Conservation (phyloP, 2,797 vertebrate species). For the Acanthornis magna region DNA sequence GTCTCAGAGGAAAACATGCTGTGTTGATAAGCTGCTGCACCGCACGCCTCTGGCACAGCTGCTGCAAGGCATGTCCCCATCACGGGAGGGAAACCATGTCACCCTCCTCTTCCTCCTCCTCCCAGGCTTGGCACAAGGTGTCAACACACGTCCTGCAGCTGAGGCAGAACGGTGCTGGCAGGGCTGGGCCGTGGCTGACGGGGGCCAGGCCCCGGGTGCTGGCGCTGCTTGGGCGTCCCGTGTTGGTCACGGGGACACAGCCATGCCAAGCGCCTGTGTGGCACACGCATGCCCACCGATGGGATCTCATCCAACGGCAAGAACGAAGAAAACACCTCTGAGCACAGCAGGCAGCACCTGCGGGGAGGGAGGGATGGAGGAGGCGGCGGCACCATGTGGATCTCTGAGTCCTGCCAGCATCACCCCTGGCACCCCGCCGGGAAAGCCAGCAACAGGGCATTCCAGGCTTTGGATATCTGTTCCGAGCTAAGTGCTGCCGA, state of each 20-base stretch:
- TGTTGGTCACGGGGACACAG: not conserved
- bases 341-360: not conserved
- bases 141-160: not conserved
- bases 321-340: not conserved
- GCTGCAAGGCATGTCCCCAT: not conserved
- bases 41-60: not conserved
- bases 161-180: not conserved
- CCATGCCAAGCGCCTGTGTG: not conserved
- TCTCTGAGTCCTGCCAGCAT: not conserved
- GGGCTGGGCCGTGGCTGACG: not conserved
- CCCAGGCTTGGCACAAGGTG: not conserved
- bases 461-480: not conserved
- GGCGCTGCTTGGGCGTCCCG: not conserved
- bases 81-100: not conserved
- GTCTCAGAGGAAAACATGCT: not conserved
- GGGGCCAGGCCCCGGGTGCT: not conserved
- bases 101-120: conserved; percentile 38
- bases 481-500: not conserved
- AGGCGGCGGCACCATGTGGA: not conserved
- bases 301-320: not conserved
- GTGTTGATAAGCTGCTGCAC: not conserved
- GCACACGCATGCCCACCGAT: not conserved
- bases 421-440: not conserved
- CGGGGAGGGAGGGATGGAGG: not conserved
- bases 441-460: not conserved